Evolutionary conservation across 2,797 vertebrate genomes (phyloP), one percentile per base, ranked within the genome.

Genomic region (Gobio occitaniae): DNA sequence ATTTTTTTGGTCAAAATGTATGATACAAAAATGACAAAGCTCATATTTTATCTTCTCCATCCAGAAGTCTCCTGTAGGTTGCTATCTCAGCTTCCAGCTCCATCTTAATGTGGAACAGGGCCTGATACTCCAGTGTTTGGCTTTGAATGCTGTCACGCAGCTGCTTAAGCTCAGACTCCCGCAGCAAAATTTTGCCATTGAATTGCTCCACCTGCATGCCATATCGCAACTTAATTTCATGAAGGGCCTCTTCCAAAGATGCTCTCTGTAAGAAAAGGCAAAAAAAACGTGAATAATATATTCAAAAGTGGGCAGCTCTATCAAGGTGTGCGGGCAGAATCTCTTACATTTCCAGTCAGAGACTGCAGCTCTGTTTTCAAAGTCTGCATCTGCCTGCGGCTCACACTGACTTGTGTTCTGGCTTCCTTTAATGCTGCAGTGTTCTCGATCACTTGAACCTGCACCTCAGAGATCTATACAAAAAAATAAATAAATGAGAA

Each of bases 31-130:
- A 9, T 6, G 25, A 48, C 19, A 66, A n/a, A n/a, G 32, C 32
- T 61, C 16, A 59, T 8, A 1, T 2, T 66, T 1, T 1, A 59
- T 82, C 50, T 25, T 91, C 96, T 0, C 96, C 96, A 6, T 98
- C 97, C 86, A 98, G 93, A 77, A 98, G 95, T 47, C 91, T 90
- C 82, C 94, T 96, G 94, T 98, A 98, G 29, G 95, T 96, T 3
- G 94, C 92, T 0, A 98, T 98, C 91, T 98, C 97, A 0, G 93
- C 94, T 91, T 98, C 97, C 89, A 98, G 94, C 91, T 97, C 96
- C 94, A 96, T 96, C 92, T 97, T 97, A 65, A 94, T 93, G 90
- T 97, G 97, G 85, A 97, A 93, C 88, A 98, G 93, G 16, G 90
- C 71, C 91, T 97, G 94, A 6, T 97, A 97, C 0, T 97, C 96